These are phyloP conservation scores for Pluvialis apricaria DNA, from an alignment of 2,113 vertebrate species.

Conservation along the genomic window DNA sequence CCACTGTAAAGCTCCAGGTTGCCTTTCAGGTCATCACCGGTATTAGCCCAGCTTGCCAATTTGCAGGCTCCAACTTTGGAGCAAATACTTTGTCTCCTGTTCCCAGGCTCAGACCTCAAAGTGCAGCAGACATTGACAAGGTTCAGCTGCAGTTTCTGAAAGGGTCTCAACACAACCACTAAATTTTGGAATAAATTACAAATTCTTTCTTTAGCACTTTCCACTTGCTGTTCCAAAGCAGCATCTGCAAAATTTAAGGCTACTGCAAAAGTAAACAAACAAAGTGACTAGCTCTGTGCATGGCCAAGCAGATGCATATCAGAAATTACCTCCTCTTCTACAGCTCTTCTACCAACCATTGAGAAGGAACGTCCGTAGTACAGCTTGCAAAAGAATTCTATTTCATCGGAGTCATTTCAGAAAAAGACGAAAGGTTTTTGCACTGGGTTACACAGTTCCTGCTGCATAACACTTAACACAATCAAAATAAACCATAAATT, in stretches of 20 bases:
- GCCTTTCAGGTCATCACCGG: background rate
- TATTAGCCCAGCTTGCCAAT: background rate
- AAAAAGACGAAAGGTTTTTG: background rate
- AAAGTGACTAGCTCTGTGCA: background rate
- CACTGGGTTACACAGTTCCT: background rate
- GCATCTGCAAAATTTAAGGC: slow-evolving; percentile 22
- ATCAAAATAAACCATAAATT: background rate
- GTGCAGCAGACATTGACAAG: background rate
- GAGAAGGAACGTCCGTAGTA: background rate
- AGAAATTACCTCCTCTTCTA: background rate
- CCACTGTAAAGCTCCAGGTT: background rate
- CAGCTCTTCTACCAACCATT: background rate
- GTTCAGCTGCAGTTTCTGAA: slow-evolving; percentile 18
- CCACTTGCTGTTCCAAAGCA: slow-evolving; percentile 10
- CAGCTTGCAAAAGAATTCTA: background rate
- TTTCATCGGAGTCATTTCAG: background rate
- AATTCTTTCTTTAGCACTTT: slow-evolving; percentile 16
- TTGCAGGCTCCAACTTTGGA: background rate
- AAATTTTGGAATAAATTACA: background rate
- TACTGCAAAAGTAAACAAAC: slow-evolving; percentile 1
- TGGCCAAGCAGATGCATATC: background rate
- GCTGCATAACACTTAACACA: background rate
- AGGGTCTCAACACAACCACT: background rate
- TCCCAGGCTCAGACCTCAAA: background rate
- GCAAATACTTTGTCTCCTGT: background rate